Evolutionary conservation across 1,140 invertebrate species (phyloP).

Genomic region (Pseudomyrmex concolor): DNA sequence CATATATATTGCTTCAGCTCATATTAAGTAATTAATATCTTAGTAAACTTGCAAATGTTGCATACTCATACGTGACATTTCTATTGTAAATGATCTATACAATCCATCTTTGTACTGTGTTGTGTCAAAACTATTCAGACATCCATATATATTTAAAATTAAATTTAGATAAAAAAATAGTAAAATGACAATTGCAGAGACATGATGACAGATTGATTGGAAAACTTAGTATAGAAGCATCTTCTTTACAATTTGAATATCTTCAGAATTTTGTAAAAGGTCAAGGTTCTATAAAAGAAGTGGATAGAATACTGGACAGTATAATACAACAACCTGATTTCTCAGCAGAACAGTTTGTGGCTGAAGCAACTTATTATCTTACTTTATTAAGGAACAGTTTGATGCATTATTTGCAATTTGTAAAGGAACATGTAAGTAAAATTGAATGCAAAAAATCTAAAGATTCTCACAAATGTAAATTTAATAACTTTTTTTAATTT

Average conservation of each 20-base stretch:
- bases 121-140: not conserved
- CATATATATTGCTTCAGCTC: no score
- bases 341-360: constrained; percentile 22
- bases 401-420: not conserved
- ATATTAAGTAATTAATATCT: no score
- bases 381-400: constrained; percentile 37
- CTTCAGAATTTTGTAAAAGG: constrained; percentile 71
- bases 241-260: constrained; percentile 68
- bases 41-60: no score
- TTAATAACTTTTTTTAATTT: constrained; percentile 11
- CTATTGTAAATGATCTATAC: no score
- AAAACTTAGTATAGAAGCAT: constrained; percentile 68
- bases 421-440: constrained; percentile 69
- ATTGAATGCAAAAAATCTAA: constrained; percentile 11
- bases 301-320: constrained; percentile 75
- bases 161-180: not conserved
- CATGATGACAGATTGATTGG: constrained; percentile 67
- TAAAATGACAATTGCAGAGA: constrained; percentile 51
- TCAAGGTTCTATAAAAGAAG: constrained; percentile 71
- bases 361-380: constrained; percentile 32
- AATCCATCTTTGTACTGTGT: no score
- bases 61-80: no score
- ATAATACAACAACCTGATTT: constrained; percentile 64
- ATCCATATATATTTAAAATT: constrained; percentile 8
- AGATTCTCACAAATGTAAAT: constrained; percentile 18